Evolutionary conservation across 92 coral and sea anemone species (phyloP).

Genomic region (Diadumene lineata): DNA sequence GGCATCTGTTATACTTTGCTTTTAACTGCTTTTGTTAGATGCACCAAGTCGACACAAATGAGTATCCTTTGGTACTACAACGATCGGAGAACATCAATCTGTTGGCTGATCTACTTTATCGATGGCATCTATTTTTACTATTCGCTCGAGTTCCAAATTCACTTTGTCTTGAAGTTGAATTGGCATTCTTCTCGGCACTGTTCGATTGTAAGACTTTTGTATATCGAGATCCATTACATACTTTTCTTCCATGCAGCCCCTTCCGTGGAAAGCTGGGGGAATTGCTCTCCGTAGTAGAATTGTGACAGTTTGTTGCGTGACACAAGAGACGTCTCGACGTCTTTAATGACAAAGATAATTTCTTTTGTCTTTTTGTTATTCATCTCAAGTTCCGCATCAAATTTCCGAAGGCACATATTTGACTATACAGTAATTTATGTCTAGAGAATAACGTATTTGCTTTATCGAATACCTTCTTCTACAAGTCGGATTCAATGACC

Average conservation of each 20-base stretch:
- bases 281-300: constrained; percentile 26
- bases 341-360: constrained; percentile 35
- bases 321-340: constrained; percentile 37
- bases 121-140: constrained; percentile 66
- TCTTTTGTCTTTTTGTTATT: constrained; percentile 21
- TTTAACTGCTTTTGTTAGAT: constrained; percentile 53
- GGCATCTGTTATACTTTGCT: constrained; percentile 73
- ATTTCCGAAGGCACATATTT: constrained; percentile 42
- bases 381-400: constrained; percentile 14
- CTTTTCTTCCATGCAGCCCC: constrained; percentile 66
- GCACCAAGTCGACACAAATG: constrained; percentile 66
- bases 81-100: constrained; percentile 62
- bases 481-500: constrained; percentile 19
- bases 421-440: constrained; percentile 56
- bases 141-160: constrained; percentile 53
- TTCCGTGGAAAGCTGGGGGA: constrained; percentile 52
- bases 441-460: constrained; percentile 20
- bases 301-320: no score
- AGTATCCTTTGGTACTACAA: constrained; percentile 59
- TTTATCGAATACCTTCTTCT: not conserved
- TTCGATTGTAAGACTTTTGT: constrained; percentile 52
- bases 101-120: constrained; percentile 66
- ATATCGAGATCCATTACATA: constrained; percentile 44
- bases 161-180: constrained; percentile 47
- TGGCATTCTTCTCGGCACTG: constrained; percentile 52